Percentiles rank a stretch among this genome's conserved stretches.
These are phyloP conservation scores for Poeciliopsis infans DNA, from an alignment of 2,797 vertebrate species.

Conservation along the genomic window DNA sequence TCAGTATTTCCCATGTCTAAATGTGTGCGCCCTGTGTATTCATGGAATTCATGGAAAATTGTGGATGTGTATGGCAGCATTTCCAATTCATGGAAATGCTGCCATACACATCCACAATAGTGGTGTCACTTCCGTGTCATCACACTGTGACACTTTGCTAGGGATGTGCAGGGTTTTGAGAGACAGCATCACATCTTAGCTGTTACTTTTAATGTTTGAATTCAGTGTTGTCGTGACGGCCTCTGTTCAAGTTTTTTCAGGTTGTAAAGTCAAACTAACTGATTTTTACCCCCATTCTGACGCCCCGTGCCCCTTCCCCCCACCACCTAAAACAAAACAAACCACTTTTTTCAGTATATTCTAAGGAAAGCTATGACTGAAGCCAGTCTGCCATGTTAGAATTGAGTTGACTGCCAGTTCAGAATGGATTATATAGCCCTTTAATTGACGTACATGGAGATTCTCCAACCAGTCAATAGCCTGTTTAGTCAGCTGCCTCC, in stretches of 20 bases:
- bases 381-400: background rate
- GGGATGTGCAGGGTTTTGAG: background rate
- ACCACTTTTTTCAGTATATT: background rate
- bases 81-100: conserved; percentile 19
- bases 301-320: too few species aligned
- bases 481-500: background rate
- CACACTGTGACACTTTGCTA: background rate
- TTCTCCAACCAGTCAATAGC: too few species aligned
- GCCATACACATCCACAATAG: conserved; percentile 11
- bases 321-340: background rate
- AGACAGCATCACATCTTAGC: background rate
- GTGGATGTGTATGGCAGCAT: too few species aligned
- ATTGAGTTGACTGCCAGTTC: background rate
- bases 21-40: conserved; percentile 12
- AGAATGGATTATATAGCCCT: background rate
- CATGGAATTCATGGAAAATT: too few species aligned
- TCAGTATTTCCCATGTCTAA: conserved; percentile 33
- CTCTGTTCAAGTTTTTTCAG: background rate
- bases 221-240: background rate
- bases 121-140: conserved; percentile 7
- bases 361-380: background rate
- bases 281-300: background rate
- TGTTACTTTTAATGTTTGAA: background rate
- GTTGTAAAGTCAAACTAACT: background rate
- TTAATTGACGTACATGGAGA: background rate